Conservation (phyloP, 1,140 invertebrate genomes). For the Dendrolimus kikuchii region DNA sequence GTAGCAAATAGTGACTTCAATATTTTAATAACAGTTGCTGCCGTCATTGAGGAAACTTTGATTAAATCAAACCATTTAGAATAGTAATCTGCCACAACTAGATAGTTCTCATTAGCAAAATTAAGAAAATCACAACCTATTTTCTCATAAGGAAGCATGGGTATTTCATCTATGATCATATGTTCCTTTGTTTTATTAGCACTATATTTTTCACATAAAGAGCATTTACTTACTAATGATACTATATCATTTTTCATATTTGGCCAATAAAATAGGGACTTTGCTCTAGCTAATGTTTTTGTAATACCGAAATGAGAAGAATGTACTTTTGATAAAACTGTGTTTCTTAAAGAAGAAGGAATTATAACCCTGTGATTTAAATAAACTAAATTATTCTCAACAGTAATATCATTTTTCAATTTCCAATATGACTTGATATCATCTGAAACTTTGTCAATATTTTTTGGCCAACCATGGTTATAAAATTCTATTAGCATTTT, state of each 20-base stretch:
- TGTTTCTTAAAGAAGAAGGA: neutral
- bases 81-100: constrained; percentile 32
- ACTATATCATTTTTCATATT: constrained; percentile 2
- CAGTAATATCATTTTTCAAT: constrained; percentile 1
- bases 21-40: constrained; percentile 16
- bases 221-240: constrained; percentile 1
- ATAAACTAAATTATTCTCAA: constrained; percentile 2
- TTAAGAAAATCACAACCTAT: constrained; percentile 6
- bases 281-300: neutral
- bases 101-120: constrained; percentile 12
- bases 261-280: constrained; percentile 1
- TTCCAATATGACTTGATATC: constrained; percentile 4
- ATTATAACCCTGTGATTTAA: constrained; percentile 3
- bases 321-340: constrained; percentile 1
- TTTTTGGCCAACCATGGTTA: constrained; percentile 1
- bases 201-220: constrained; percentile 3
- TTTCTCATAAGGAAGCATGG: constrained; percentile 1
- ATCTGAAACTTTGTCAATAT: neutral
- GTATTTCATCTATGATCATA: constrained; percentile 4
- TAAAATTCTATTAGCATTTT: constrained; percentile 4
- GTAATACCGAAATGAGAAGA: constrained; percentile 1
- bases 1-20: constrained; percentile 24
- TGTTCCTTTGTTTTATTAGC: constrained; percentile 3
- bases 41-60: neutral
- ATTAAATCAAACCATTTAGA: constrained; percentile 29